A percentile compares a stretch with the other conserved stretches of the same genome.
phyloP scores from a whole-genome alignment of 2,888 invertebrate genomes.

The Argynnis bischoffii region DNA sequence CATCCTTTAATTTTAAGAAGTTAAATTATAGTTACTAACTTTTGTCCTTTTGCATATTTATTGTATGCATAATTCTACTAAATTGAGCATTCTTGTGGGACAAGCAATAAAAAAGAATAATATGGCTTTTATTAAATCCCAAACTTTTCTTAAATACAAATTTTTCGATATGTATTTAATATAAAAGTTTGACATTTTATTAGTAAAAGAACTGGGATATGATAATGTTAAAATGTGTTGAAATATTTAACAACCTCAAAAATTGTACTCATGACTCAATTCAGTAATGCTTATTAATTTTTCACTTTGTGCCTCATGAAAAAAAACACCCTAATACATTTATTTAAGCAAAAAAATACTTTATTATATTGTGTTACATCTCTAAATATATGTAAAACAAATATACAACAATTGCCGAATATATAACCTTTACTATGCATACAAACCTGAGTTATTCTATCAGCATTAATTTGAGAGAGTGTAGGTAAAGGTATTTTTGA shows the following conservation, averaged over 20 bases:
- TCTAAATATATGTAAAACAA: conserved; percentile 10
- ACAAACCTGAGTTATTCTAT: conserved; percentile 92
- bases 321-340: neutral
- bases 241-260: conserved; percentile 32
- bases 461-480: conserved; percentile 94
- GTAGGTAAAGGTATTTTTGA: conserved; percentile 87
- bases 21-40: too few species aligned
- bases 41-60: too few species aligned
- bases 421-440: conserved; percentile 52
- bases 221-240: conserved; percentile 25
- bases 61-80: too few species aligned
- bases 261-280: neutral
- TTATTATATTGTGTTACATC: neutral
- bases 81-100: too few species aligned
- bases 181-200: too few species aligned
- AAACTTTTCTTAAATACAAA: too few species aligned
- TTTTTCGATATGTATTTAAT: too few species aligned
- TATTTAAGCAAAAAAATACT: neutral
- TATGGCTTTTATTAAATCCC: too few species aligned
- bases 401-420: conserved; percentile 22
- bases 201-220: too few species aligned
- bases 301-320: neutral
- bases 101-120: too few species aligned
- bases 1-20: too few species aligned
- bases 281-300: neutral